Evolutionary conservation across 2,888 invertebrate genomes (phyloP).

Genomic region (Diarsia brunnea): DNA sequence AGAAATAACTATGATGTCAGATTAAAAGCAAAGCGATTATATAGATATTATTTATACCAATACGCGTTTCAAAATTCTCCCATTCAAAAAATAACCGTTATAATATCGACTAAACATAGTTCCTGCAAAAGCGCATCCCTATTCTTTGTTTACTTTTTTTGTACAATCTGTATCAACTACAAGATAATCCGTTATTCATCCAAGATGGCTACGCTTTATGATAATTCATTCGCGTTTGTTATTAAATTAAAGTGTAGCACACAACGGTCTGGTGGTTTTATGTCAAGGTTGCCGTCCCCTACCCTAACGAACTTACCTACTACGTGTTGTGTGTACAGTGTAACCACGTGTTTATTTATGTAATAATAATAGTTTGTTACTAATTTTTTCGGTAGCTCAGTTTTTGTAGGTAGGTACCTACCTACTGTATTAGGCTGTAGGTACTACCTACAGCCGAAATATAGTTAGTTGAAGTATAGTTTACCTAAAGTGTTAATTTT

Average conservation of each 20-base stretch:
- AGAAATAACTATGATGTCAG: not conserved
- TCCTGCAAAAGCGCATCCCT: conserved; percentile 25
- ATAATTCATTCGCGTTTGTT: conserved; percentile 69
- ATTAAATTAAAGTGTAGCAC: conserved; percentile 77
- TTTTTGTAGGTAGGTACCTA: not conserved
- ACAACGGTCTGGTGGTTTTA: conserved; percentile 78
- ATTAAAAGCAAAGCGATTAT: not conserved
- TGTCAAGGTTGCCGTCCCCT: conserved; percentile 83
- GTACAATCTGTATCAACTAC: conserved; percentile 47
- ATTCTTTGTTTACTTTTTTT: conserved; percentile 48
- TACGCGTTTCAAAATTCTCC: not conserved
- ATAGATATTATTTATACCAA: not conserved
- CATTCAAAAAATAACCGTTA: not conserved
- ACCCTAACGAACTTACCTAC: conserved; percentile 69
- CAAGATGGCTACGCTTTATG: conserved; percentile 65
- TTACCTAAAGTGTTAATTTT: too few species aligned
- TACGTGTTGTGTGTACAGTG: conserved; percentile 24
- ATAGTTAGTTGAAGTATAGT: too few species aligned
- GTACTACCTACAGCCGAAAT: too few species aligned
- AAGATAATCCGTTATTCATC: conserved; percentile 58
- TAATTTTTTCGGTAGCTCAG: not conserved
- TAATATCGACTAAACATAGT: conserved; percentile 6
- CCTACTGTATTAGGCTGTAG: too few species aligned
- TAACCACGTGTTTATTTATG: conserved; percentile 57
- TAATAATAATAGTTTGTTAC: conserved; percentile 39